Evolutionary conservation across 2,888 invertebrate species (phyloP), one percentile per base, ranked within the genome.

Genomic region (Conistra vaccinii): DNA sequence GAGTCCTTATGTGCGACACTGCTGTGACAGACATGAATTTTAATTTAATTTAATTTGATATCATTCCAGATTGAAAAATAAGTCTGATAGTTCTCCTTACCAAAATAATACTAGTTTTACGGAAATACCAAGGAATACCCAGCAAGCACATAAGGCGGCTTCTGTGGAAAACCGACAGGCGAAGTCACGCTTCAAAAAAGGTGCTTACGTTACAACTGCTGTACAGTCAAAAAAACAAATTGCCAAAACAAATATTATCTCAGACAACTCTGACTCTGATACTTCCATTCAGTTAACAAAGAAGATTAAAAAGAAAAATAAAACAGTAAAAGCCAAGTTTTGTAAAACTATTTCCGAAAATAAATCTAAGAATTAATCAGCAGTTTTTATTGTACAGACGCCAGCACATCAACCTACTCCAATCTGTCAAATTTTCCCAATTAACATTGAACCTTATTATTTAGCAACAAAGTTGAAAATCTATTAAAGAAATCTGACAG

Each of bases 171-270:
- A 77, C 62, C 92, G 91, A 82, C 92, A 93, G 82, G 90, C 93
- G 12, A 96, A 95, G 83, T 92, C 92, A 75, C 96, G 96, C 80
- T 97, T 97, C 87, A 97, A 97, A 87, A 97, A 97, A 85, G 94
- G 97, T 76, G 97, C 97, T 32, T 94, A 97, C 80, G 97, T 97
- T 0, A 97, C 97, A 45, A 97, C 97, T 20, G 97, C 97, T 3
- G 90, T 96, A 48, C 96, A 97, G 89, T 92, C 89, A 45, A 96
- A 94, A 81, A 96, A 96, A 87, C 85, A 88, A 69, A 92, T 83
- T 78, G 88, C 87, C 68, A 94, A 92, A 88, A 77, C 82, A 69
- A 91, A 81, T 68, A 85, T 91, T 45, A 88, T 92, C 20, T 94
- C 95, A 29, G 96, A 96, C 60, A 94, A 94, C 80, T 95, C 93